phyloP scores from a whole-genome alignment of 1,140 invertebrate genomes.

The Halictus rubicundus region DNA sequence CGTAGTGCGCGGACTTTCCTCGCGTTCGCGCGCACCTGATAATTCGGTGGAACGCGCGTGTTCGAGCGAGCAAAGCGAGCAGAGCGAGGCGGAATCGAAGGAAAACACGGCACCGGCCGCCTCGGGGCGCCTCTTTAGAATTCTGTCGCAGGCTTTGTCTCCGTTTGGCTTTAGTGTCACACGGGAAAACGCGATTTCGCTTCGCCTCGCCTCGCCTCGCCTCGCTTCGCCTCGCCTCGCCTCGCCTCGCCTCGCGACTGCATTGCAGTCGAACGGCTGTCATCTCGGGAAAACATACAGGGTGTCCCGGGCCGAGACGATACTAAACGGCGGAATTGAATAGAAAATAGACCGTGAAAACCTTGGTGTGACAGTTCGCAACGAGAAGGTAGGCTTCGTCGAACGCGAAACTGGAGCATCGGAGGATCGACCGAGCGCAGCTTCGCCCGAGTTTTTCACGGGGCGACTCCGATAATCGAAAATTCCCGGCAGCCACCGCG shows the following conservation, averaged over 20 bases:
- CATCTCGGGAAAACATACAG: neutral
- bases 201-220: too few relatives aligned
- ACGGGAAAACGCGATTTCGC: neutral
- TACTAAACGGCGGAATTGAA: too few relatives aligned
- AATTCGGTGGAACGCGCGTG: slow-evolving; percentile 7
- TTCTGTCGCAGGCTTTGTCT: neutral
- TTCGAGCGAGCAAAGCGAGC: too few relatives aligned
- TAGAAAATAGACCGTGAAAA: too few relatives aligned
- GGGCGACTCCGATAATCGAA: too few relatives aligned
- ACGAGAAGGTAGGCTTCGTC: too few relatives aligned
- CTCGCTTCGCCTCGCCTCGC: neutral
- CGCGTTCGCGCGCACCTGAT: neutral
- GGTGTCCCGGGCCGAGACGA: neutral
- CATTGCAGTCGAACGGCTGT: neutral
- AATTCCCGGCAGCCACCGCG: too few relatives aligned
- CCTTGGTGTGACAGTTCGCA: too few relatives aligned
- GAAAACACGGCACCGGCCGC: neutral
- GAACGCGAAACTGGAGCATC: too few relatives aligned
- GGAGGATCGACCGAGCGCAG: too few relatives aligned
- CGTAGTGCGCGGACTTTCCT: slow-evolving; percentile 31
- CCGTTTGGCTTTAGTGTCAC: neutral
- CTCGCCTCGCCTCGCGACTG: neutral
- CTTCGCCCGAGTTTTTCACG: too few relatives aligned
- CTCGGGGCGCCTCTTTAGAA: slow-evolving; percentile 1
- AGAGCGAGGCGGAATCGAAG: neutral